These are phyloP conservation scores for Cyclina sinensis DNA, from an alignment of 1,140 invertebrate species.

Conservation along the genomic window DNA sequence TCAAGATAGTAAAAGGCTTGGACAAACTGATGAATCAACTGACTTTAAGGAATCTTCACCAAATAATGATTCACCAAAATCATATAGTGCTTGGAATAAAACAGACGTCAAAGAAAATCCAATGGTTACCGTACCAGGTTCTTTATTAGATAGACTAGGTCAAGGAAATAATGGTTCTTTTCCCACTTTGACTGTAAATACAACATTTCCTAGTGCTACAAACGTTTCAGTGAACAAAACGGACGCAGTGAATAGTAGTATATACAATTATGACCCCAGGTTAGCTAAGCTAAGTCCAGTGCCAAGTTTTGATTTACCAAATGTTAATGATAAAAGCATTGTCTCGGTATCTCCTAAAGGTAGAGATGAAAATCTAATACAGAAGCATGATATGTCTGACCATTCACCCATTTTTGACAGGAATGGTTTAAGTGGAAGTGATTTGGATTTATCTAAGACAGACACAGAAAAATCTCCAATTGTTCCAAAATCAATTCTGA, in stretches of 20 bases:
- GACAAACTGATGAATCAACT: conserved; percentile 95
- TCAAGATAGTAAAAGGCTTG: conserved; percentile 96
- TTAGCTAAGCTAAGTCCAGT: conserved; percentile 2
- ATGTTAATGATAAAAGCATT: conserved; percentile 28
- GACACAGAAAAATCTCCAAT: conserved; percentile 18
- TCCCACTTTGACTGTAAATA: conserved; percentile 73
- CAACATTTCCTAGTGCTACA: conserved; percentile 64
- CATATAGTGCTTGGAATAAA: conserved; percentile 82
- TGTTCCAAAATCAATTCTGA: conserved; percentile 28
- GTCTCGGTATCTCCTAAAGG: neutral
- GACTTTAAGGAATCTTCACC: conserved; percentile 88
- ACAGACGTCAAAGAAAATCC: conserved; percentile 86
- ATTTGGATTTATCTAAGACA: neutral
- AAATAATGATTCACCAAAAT: conserved; percentile 64
- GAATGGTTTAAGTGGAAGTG: conserved; percentile 30
- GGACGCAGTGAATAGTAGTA: conserved; percentile 4
- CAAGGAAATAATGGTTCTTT: conserved; percentile 70
- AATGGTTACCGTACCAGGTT: conserved; percentile 72
- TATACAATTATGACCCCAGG: conserved; percentile 25
- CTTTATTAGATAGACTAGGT: conserved; percentile 71
- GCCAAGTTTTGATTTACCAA: conserved; percentile 28
- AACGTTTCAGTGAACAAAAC: conserved; percentile 43
- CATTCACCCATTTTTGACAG: conserved; percentile 8
- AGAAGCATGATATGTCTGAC: neutral
- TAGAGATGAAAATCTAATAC: neutral